Base-by-base conservation (phyloP, 1,140 invertebrate species). In the Bombus turneri region DNA sequence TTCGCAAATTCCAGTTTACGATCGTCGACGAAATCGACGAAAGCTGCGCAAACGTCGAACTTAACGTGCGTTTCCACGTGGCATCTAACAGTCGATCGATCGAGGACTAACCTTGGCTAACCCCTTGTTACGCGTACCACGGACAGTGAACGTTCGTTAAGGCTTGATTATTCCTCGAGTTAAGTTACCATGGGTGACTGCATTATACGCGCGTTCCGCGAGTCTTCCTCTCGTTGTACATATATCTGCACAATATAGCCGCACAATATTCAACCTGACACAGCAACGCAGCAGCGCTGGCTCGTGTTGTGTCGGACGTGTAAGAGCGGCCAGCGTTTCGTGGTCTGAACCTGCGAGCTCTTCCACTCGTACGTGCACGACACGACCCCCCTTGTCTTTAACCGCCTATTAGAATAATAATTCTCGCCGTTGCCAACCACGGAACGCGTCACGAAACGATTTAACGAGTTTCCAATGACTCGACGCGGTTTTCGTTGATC, bases 131-230 rank as follows among this genome's bases (percentile, higher is more conserved):
- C 76, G 64, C 74, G 81, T 80, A 76, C 76, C 71, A 75, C 53
- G 15, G 22, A 15, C 39, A 74, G 64, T 64, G 71, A 68, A 83
- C 74, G 84, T 91, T 88, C 88, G 79, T 91, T 91, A 89, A 85
- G 66, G 64, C 84, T 87, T 89, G 86, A 91, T 91, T 87, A 92
- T 92, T 89, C 87, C 85, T 57, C 69, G 81, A 86, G 88, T 85
- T 87, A 81, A 88, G 57, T 88, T 81, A 68, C 68, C 73, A 37
- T n/a, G 13, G 31, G 64, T 31, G 64, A 66, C 64, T 66, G 34
- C 66, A 68, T 68, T 68, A 37, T 68, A 68, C 66, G 34, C 68
- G 68, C 68, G 66, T 68, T 37, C 66, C 66, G 4, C 15, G 31
- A 8, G 25, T 1, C 34, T 39, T 28, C 25, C 22, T 28, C 10